Evolutionary conservation across 2,113 vertebrate genomes (phyloP).

Genomic region (western clawed frog (Xenopus tropicalis)): DNA sequence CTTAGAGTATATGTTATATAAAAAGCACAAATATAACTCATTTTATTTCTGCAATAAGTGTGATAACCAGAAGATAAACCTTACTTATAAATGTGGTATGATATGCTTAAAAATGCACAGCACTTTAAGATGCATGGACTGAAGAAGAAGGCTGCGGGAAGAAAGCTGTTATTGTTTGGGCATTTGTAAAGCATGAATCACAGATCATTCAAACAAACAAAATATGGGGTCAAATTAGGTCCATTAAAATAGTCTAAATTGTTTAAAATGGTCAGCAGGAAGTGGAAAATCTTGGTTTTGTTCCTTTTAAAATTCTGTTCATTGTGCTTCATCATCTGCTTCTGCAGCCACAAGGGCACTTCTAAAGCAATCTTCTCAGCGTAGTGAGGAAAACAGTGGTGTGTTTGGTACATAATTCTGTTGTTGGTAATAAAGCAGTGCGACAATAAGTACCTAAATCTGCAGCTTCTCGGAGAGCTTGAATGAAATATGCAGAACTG

Average conservation of each 20-base stretch:
- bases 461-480: slow-evolving; percentile 15
- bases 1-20: too few relatives aligned
- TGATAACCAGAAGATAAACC: too few relatives aligned
- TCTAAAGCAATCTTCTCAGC: slow-evolving; percentile 8
- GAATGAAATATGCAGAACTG: slow-evolving; percentile 13
- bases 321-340: neutral
- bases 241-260: slow-evolving; percentile 2
- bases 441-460: slow-evolving; percentile 16
- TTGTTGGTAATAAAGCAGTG: slow-evolving; percentile 19
- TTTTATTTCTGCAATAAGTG: too few relatives aligned
- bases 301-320: neutral
- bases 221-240: slow-evolving; percentile 9
- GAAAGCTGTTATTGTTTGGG: neutral
- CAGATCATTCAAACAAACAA: slow-evolving; percentile 7
- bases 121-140: too few relatives aligned
- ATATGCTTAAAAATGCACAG: too few relatives aligned
- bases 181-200: neutral
- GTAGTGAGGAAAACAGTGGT: neutral
- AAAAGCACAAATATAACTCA: too few relatives aligned
- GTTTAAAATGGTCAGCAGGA: neutral
- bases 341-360: slow-evolving; percentile 9
- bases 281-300: neutral
- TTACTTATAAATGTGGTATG: too few relatives aligned
- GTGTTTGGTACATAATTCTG: neutral
- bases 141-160: too few relatives aligned